Evolutionary conservation across 2,113 vertebrate genomes (phyloP).

Genomic region (Rhynchopsitta pachyrhyncha): DNA sequence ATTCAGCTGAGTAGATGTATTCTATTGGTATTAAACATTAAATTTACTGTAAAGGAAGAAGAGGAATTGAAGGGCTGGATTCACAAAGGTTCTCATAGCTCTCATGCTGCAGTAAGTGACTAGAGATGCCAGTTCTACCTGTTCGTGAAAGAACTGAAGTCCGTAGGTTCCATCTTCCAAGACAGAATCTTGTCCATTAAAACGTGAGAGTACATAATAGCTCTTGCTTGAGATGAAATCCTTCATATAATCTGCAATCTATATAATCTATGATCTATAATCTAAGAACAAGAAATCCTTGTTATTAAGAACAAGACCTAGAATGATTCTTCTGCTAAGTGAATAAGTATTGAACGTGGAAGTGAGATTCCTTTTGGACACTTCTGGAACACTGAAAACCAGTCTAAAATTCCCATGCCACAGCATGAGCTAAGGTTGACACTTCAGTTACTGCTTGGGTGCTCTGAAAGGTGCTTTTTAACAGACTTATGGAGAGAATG

Average conservation of each 20-base stretch:
- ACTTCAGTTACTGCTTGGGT: not conserved
- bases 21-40: not conserved
- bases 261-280: not conserved
- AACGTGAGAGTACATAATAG: not conserved
- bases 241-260: not conserved
- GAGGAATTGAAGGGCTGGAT: not conserved
- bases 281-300: not conserved
- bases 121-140: not conserved
- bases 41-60: not conserved
- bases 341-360: not conserved
- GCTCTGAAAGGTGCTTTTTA: not conserved
- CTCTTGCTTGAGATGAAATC: not conserved
- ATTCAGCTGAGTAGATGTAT: not conserved
- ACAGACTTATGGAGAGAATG: not conserved
- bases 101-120: not conserved
- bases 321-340: not conserved
- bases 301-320: not conserved
- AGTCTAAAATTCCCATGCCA: not conserved
- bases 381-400: not conserved
- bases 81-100: not conserved
- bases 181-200: not conserved
- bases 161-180: not conserved
- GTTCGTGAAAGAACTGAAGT: not conserved
- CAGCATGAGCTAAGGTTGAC: not conserved
- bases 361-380: not conserved